Base-by-base conservation (phyloP, 2,888 invertebrate species). In the Harmothoe impar region DNA sequence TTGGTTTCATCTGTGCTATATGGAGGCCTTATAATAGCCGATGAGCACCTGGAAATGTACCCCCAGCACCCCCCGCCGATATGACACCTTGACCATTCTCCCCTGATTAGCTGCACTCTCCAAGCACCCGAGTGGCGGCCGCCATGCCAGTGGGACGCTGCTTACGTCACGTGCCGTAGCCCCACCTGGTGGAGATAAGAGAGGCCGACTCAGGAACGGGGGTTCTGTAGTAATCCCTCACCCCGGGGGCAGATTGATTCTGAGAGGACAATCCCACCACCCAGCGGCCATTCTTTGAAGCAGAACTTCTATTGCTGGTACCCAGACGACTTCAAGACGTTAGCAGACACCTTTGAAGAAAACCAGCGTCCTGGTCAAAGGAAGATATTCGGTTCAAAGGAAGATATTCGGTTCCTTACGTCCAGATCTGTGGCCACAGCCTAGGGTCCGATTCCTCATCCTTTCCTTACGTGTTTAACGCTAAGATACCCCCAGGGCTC, bases 101-200 rank as follows among this genome's bases (percentile, higher is more conserved):
- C 72, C 33, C 33, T 35, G 81, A 33, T 33, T 81, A 35, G 35
- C 81, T 81, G 23, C 43, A 81, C 81, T 81, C 81, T 81, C 81
- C 81, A 33, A 35, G 20, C 81, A 81, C 81, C 81, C 23, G 43
- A 33, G 81, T 23, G 81, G 33, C 43, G n/a, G 33, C 25, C 81
- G 43, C 81, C 43, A 81, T 35, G 81, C 7, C 20, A 20, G 7
- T n/a, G 43, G 62, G n/a, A 62, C 62, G 62, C 62, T n/a, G 1
- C 35, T 33, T 81, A 81, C n/a, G 33, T 33, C 81, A 81, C 81
- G 43, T 43, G 29, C 77, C 25, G 77, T 25, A 20, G 31, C 31
- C 77, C 31, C 77, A 77, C 77, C 77, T 77, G 77, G 29, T 31
- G 77, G 31, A 81, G 7, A 81, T 81, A 33, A 35, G 25, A 81